These are phyloP conservation scores for Dendronephthya gigantea DNA, from an alignment of 64 coral and sea anemone genomes.

Conservation along the genomic window DNA sequence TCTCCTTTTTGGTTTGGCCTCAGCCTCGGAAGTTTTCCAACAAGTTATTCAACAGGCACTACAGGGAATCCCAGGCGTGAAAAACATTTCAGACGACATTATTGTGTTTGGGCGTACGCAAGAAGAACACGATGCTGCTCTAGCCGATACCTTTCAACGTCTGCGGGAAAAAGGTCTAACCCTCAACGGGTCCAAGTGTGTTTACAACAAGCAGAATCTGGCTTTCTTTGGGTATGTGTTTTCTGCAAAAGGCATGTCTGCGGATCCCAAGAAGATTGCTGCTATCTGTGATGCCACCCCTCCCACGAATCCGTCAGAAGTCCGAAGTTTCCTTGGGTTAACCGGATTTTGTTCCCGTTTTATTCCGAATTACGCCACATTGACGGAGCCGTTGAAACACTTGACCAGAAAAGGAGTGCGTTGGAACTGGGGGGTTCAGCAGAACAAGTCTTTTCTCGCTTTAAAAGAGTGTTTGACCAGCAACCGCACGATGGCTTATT, in stretches of 20 bases:
- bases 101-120: not conserved
- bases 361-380: not conserved
- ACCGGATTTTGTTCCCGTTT: not conserved
- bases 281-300: not conserved
- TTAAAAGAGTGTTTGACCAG: too few species aligned
- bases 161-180: not conserved
- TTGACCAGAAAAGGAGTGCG: not conserved
- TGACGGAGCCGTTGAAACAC: not conserved
- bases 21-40: not conserved
- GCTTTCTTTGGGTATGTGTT: slow-evolving; percentile 4
- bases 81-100: not conserved
- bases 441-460: not conserved
- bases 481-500: too few species aligned
- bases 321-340: not conserved
- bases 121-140: not conserved
- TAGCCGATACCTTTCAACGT: not conserved
- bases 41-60: not conserved
- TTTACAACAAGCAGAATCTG: not conserved
- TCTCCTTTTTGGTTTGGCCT: not conserved
- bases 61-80: not conserved
- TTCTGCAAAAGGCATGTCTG: not conserved
- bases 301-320: not conserved
- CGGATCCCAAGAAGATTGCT: not conserved
- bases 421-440: not conserved
- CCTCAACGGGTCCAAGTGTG: not conserved